Conservation (phyloP, 2,797 vertebrate genomes). For the Epinephelus coioides region DNA sequence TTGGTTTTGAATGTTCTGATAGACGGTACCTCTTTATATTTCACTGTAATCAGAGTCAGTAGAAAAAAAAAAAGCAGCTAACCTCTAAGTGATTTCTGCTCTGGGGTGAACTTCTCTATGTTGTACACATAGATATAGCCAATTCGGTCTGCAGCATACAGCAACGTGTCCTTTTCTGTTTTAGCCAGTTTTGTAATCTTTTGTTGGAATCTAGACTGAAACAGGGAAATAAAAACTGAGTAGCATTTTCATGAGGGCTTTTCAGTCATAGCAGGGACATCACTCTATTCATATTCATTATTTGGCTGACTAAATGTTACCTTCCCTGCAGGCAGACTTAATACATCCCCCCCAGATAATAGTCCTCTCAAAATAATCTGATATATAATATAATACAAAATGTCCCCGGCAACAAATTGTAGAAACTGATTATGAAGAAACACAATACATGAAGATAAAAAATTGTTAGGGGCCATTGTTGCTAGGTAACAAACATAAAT, state of each 20-base stretch:
- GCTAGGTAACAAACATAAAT: slow-evolving; percentile 23
- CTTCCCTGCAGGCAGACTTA: slow-evolving; percentile 23
- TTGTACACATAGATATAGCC: slow-evolving; percentile 77
- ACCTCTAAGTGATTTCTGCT: slow-evolving; percentile 69
- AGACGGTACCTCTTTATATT: neutral
- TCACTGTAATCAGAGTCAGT: slow-evolving; percentile 6
- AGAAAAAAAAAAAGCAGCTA: neutral
- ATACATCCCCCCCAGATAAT: slow-evolving; percentile 7
- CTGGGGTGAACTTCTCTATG: slow-evolving; percentile 68
- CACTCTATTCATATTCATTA: slow-evolving; percentile 17
- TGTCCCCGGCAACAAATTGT: slow-evolving; percentile 3
- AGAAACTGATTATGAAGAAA: slow-evolving; percentile 38
- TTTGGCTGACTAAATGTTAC: slow-evolving; percentile 17
- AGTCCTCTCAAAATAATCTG: slow-evolving; percentile 7
- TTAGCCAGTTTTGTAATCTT: slow-evolving; percentile 81
- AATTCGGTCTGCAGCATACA: slow-evolving; percentile 74
- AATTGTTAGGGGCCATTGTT: slow-evolving; percentile 10
- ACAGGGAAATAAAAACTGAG: slow-evolving; percentile 8
- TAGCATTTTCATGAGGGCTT: neutral
- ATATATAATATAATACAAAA: slow-evolving; percentile 17
- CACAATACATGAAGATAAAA: neutral
- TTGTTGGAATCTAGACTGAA: slow-evolving; percentile 76
- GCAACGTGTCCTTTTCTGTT: slow-evolving; percentile 53
- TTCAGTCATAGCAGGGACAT: neutral
- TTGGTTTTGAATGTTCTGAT: slow-evolving; percentile 6